Evolutionary conservation across 2,113 vertebrate genomes (phyloP).

Genomic region (Procavia capensis): DNA sequence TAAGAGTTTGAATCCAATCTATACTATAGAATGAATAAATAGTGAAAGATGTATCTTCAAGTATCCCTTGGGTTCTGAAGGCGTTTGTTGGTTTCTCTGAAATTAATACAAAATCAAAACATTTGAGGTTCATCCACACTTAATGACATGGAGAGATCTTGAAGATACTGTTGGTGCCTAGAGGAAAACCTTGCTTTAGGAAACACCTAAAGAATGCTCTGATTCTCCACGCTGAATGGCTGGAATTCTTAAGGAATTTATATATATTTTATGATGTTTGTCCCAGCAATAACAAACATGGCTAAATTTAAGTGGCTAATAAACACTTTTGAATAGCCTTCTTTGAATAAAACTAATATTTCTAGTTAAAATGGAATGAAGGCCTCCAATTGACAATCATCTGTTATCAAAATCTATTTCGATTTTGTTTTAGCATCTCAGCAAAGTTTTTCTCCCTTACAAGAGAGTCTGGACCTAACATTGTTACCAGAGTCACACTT

Average conservation of each 20-base stretch:
- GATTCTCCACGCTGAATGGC: background rate
- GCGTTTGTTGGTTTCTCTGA: background rate
- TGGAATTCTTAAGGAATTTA: slow-evolving; percentile 24
- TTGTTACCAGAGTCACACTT: background rate
- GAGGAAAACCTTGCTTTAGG: background rate
- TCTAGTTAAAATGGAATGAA: background rate
- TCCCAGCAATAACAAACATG: slow-evolving; percentile 38
- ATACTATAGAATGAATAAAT: background rate
- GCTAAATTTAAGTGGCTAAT: slow-evolving; percentile 32
- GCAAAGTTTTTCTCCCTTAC: background rate
- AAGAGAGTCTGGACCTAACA: background rate
- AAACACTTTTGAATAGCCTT: slow-evolving; percentile 69
- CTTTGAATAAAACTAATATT: slow-evolving; percentile 45
- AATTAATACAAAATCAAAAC: background rate
- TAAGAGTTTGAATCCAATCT: background rate
- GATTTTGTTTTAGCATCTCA: slow-evolving; percentile 48
- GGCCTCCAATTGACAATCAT: slow-evolving; percentile 25
- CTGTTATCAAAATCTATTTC: background rate
- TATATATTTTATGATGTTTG: background rate
- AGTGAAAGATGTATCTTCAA: slow-evolving; percentile 9
- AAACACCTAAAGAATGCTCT: background rate
- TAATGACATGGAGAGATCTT: slow-evolving; percentile 9
- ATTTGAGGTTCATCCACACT: background rate
- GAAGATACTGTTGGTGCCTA: background rate
- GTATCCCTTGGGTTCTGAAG: background rate